Conservation (phyloP, 1,140 invertebrate genomes). For the Schlechtendalia chinensis region DNA sequence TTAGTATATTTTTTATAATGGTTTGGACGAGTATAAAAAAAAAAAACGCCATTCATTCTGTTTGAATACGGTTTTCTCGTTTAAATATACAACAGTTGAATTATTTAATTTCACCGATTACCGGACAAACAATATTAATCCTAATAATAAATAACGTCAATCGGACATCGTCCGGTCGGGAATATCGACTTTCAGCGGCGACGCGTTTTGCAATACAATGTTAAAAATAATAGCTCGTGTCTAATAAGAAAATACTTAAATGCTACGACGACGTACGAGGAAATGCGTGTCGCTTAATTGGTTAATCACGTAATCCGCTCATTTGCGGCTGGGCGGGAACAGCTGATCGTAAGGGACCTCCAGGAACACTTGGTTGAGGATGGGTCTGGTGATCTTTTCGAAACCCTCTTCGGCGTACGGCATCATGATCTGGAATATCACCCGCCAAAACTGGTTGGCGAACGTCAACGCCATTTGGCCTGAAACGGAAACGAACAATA, state of each 20-base stretch:
- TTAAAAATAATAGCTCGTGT: background rate
- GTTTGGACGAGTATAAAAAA: background rate
- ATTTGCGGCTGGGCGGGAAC: slow-evolving; percentile 51
- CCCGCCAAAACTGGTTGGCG: slow-evolving; percentile 54
- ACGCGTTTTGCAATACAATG: background rate
- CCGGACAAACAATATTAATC: slow-evolving; percentile 3
- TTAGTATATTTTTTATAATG: too few species aligned
- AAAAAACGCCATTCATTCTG: background rate
- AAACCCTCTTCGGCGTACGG: slow-evolving; percentile 54
- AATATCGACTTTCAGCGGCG: background rate
- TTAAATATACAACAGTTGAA: too few species aligned
- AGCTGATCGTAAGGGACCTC: slow-evolving; percentile 54
- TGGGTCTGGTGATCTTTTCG: slow-evolving; percentile 52
- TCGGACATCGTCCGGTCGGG: background rate
- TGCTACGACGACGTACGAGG: too few species aligned
- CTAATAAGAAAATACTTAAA: too few species aligned
- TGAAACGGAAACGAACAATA: slow-evolving; percentile 50
- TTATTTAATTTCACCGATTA: too few species aligned
- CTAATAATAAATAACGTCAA: slow-evolving; percentile 19
- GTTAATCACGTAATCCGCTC: too few species aligned
- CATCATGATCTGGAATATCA: slow-evolving; percentile 53
- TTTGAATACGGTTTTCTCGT: background rate
- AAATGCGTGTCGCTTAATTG: too few species aligned
- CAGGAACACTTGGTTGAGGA: slow-evolving; percentile 54
- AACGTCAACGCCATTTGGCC: slow-evolving; percentile 53